phyloP scores from a whole-genome alignment of 2,888 invertebrate species.

The Microplitis manilae region DNA sequence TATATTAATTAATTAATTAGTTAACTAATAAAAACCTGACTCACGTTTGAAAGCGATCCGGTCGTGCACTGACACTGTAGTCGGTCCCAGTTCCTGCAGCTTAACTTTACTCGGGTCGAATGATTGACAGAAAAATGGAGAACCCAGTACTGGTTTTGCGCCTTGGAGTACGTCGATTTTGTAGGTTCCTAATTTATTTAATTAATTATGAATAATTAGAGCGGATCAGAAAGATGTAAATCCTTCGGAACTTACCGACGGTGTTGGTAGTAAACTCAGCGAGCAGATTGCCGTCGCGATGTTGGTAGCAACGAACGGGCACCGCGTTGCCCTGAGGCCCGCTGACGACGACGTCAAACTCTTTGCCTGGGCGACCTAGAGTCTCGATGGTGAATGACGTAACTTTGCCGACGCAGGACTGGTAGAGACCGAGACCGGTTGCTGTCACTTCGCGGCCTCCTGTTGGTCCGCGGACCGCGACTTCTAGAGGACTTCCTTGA shows the following conservation, averaged over 20 bases:
- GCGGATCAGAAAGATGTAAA: neutral
- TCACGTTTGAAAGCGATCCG: constrained; percentile 86
- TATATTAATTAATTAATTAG: neutral
- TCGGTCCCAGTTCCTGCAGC: constrained; percentile 83
- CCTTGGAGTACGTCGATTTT: constrained; percentile 89
- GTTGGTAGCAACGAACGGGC: constrained; percentile 94
- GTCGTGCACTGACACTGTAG: constrained; percentile 86
- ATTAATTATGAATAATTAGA: neutral
- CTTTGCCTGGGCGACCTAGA: constrained; percentile 85
- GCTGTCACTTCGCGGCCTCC: constrained; percentile 84
- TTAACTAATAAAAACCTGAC: constrained; percentile 50
- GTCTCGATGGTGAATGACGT: constrained; percentile 93
- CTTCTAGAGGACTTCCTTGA: constrained; percentile 75
- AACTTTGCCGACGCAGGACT: constrained; percentile 85
- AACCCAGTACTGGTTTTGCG: constrained; percentile 91
- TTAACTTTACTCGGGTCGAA: constrained; percentile 90
- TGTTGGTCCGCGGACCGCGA: constrained; percentile 76
- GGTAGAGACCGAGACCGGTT: constrained; percentile 87
- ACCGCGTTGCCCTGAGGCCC: constrained; percentile 86
- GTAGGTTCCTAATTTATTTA: constrained; percentile 61
- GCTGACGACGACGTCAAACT: constrained; percentile 92
- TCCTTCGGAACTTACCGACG: constrained; percentile 73
- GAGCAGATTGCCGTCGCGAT: constrained; percentile 94
- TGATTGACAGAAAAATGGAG: constrained; percentile 94
- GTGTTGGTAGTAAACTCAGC: constrained; percentile 93